phyloP scores from a whole-genome alignment of 2,888 invertebrate species.

The Nephrotoma appendiculata region DNA sequence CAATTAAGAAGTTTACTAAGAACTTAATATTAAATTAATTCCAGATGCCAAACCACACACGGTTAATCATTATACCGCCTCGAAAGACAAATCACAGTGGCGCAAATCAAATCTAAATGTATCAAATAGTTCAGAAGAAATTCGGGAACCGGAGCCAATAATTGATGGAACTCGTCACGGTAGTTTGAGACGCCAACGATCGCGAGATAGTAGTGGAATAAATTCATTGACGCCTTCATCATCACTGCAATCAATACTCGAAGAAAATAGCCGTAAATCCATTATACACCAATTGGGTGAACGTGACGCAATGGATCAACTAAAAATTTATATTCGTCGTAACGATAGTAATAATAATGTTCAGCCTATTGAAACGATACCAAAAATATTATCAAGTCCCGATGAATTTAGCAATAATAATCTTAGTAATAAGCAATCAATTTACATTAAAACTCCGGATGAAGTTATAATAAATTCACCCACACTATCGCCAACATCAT shows the following conservation, averaged over 20 bases:
- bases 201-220: slow-evolving; percentile 28
- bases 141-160: slow-evolving; percentile 7
- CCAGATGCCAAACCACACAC: background rate
- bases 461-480: background rate
- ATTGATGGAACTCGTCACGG: slow-evolving; percentile 41
- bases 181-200: slow-evolving; percentile 41
- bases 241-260: slow-evolving; percentile 41
- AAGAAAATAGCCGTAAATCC: slow-evolving; percentile 45
- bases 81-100: slow-evolving; percentile 55
- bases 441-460: slow-evolving; percentile 28
- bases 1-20: background rate
- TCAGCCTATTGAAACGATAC: slow-evolving; percentile 5
- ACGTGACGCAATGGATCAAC: slow-evolving; percentile 35
- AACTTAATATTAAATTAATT: slow-evolving; percentile 10
- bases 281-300: slow-evolving; percentile 40
- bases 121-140: slow-evolving; percentile 44
- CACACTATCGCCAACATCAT: background rate
- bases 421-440: slow-evolving; percentile 34
- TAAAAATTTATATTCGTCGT: slow-evolving; percentile 43
- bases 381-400: slow-evolving; percentile 2
- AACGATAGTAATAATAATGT: slow-evolving; percentile 7
- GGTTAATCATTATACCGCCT: slow-evolving; percentile 7
- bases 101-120: slow-evolving; percentile 55
- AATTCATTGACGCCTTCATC: slow-evolving; percentile 26
- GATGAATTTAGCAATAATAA: background rate